Evolutionary conservation across 2,797 vertebrate genomes (phyloP).

Genomic region (Pseudopleuronectes americanus): DNA sequence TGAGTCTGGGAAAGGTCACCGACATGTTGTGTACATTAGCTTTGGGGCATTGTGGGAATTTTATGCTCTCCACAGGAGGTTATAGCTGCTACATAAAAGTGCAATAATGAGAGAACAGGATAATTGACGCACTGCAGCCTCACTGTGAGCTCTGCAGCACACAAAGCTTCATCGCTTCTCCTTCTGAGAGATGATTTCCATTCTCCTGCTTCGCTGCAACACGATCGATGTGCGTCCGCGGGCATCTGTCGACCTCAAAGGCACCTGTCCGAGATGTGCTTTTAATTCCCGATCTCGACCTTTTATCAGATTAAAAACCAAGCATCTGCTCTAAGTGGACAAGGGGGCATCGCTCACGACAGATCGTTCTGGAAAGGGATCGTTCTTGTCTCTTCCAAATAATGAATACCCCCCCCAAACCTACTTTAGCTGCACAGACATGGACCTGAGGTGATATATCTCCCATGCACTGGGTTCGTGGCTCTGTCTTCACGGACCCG

Average conservation of each 20-base stretch:
- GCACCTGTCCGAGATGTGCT: conserved; percentile 38
- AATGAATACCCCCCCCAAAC: conserved; percentile 34
- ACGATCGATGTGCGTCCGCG: conserved; percentile 35
- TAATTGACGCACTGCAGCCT: not conserved
- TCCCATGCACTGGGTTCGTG: conserved; percentile 43
- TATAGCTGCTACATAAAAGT: not conserved
- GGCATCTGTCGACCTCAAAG: conserved; percentile 37
- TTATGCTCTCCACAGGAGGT: not conserved
- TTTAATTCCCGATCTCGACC: conserved; percentile 28
- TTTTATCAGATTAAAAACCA: conserved; percentile 59
- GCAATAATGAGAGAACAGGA: not conserved
- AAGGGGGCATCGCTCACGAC: conserved; percentile 18
- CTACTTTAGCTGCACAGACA: conserved; percentile 39
- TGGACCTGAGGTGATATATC: conserved; percentile 34
- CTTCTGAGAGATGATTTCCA: conserved; percentile 13
- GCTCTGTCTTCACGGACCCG: conserved; percentile 29
- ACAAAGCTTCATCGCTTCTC: not conserved
- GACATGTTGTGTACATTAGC: conserved; percentile 15
- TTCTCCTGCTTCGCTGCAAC: not conserved
- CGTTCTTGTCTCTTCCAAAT: conserved; percentile 48
- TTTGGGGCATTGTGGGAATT: not conserved
- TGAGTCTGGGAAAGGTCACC: not conserved
- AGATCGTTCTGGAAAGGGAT: conserved; percentile 32
- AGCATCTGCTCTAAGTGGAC: conserved; percentile 21
- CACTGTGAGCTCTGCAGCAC: not conserved